Conservation (phyloP, 2,888 invertebrate genomes). For the Trissonchulus latispiculum region DNA sequence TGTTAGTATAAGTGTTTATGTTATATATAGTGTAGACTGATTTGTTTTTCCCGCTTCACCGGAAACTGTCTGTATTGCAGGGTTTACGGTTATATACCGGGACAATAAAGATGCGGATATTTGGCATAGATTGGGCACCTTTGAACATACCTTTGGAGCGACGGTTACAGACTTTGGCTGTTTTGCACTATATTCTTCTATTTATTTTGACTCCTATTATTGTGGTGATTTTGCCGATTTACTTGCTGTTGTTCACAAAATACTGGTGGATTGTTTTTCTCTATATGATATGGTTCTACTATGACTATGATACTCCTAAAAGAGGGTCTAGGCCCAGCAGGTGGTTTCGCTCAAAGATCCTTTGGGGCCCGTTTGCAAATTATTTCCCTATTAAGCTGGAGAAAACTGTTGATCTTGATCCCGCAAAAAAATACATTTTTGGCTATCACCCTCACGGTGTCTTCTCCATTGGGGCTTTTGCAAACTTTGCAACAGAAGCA, state of each 20-base stretch:
- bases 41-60: too few species aligned
- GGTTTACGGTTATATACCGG: too few species aligned
- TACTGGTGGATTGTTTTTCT: slow-evolving; percentile 47
- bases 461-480: slow-evolving; percentile 66
- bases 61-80: too few species aligned
- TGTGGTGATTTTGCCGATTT: slow-evolving; percentile 51
- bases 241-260: slow-evolving; percentile 49
- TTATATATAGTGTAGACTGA: too few species aligned
- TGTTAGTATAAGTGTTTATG: too few species aligned
- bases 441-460: slow-evolving; percentile 86
- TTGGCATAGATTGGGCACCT: slow-evolving; percentile 78
- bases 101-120: slow-evolving; percentile 31
- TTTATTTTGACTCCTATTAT: slow-evolving; percentile 48
- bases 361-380: slow-evolving; percentile 63
- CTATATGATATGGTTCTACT: slow-evolving; percentile 59
- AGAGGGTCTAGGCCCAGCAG: slow-evolving; percentile 50
- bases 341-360: slow-evolving; percentile 57
- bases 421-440: slow-evolving; percentile 58
- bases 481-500: slow-evolving; percentile 63
- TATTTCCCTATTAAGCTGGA: slow-evolving; percentile 76
- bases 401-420: slow-evolving; percentile 69
- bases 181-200: slow-evolving; percentile 59
- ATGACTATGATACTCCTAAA: slow-evolving; percentile 56
- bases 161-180: slow-evolving; percentile 71
- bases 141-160: slow-evolving; percentile 62